Base-by-base conservation (phyloP, 2,888 invertebrate species). In the Ophion ventricosus region DNA sequence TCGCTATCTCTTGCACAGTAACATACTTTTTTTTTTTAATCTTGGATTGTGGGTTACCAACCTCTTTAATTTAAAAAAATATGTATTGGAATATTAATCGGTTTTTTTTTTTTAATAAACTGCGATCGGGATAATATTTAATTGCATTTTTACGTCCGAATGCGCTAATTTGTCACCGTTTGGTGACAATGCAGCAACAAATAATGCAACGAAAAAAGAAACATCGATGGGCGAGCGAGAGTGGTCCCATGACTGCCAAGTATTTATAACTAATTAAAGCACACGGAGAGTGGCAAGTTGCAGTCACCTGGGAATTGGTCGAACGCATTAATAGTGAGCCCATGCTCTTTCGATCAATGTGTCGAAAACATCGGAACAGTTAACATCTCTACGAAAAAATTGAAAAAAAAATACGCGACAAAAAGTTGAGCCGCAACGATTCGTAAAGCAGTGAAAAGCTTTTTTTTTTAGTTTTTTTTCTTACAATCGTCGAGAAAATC, bases 181-280 rank as follows among this genome's bases (percentile, higher is more conserved):
- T 43, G 2, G 43, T 43, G 43, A 0, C 4, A 72, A 25, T 57
- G 40, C 7, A 1, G 17, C 20, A 10, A 49, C 69, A 54, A 61
- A 61, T n/a, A 29, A 66, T 40, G 67, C 49, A 72, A 43, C 63
- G 70, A 14, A 56, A 40, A 67, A 63, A 74, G 67, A 78, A 89
- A 87, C 84, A 84, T 88, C 87, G 86, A 88, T 87, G 83, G 83
- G 77, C 86, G 85, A 80, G 86, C 84, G 78, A 82, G 87, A 88
- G 88, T 90, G 90, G 89, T 88, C 87, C 83, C 84, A 86, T 89
- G 90, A 88, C 90, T 87, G 87, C 87, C 78, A 88, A 90, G 90
- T 92, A 92, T 92, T 92, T 93, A 90, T 92, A 92, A 92, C 92
- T 91, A 92, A 92, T 92, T 91, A 91, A 91, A 89, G 87, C 83